Evolutionary conservation across 1,140 invertebrate species (phyloP).

Genomic region (Mizuhopecten yessoensis): DNA sequence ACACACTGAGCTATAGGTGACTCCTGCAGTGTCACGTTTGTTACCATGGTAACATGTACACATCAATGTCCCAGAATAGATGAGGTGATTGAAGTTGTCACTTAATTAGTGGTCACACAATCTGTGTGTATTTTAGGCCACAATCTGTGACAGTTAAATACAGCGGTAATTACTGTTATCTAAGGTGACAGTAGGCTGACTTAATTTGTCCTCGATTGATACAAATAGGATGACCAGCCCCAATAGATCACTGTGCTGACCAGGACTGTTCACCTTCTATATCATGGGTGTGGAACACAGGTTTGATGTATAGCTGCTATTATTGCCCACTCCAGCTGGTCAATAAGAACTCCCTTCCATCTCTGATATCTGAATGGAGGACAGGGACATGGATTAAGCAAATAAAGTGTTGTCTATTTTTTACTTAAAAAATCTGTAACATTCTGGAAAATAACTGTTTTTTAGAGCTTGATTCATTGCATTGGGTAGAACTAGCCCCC

Average conservation of each 20-base stretch:
- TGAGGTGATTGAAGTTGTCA: neutral
- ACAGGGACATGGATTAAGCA: too few species aligned
- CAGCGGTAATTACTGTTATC: neutral
- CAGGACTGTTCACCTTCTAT: neutral
- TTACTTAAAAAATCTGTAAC: too few species aligned
- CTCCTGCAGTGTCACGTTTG: neutral
- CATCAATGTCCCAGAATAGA: constrained; percentile 18
- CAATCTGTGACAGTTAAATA: neutral
- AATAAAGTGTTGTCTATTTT: too few species aligned
- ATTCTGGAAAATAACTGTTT: too few species aligned
- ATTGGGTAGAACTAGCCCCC: too few species aligned
- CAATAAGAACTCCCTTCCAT: too few species aligned
- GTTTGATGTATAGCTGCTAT: neutral
- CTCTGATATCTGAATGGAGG: too few species aligned
- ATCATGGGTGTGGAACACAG: neutral
- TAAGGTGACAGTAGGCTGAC: neutral
- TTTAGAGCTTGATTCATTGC: too few species aligned
- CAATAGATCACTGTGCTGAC: neutral
- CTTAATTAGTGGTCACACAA: constrained; percentile 29
- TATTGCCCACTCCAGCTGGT: too few species aligned
- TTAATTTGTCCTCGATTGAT: neutral
- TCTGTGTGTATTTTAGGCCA: neutral
- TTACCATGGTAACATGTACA: neutral
- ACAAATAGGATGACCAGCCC: constrained; percentile 1
- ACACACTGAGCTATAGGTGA: neutral